A percentile compares a stretch with the other conserved stretches of the same genome.
Conservation (phyloP, 2,888 invertebrate genomes). For the Chalcosyrphus nemorum region DNA sequence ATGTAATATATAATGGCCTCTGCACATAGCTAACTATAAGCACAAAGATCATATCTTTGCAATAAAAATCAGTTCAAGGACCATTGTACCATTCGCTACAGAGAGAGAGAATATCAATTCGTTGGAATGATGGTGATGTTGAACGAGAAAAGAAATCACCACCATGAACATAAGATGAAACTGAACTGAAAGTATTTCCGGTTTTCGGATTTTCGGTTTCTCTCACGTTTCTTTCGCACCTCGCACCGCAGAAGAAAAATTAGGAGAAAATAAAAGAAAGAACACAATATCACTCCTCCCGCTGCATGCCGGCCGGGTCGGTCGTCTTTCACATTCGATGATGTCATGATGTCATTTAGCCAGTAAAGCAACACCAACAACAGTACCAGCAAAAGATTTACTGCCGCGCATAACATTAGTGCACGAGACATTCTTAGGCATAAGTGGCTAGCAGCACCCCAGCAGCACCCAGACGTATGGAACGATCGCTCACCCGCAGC, state of each 20-base stretch:
- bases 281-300: neutral
- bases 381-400: slow-evolving; percentile 46
- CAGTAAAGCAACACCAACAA: slow-evolving; percentile 4
- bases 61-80: slow-evolving; percentile 56
- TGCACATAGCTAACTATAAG: neutral
- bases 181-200: slow-evolving; percentile 69
- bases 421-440: slow-evolving; percentile 27
- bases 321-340: slow-evolving; percentile 50
- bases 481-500: slow-evolving; percentile 64
- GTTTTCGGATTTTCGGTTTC: slow-evolving; percentile 55
- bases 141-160: slow-evolving; percentile 33
- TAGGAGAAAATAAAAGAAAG: slow-evolving; percentile 29
- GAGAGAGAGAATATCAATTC: slow-evolving; percentile 22
- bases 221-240: slow-evolving; percentile 56
- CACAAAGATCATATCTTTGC: slow-evolving; percentile 5
- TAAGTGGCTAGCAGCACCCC: slow-evolving; percentile 10
- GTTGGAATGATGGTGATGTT: neutral
- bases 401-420: slow-evolving; percentile 23
- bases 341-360: slow-evolving; percentile 55
- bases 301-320: too few relatives aligned
- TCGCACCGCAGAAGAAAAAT: slow-evolving; percentile 35
- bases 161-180: slow-evolving; percentile 5
- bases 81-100: slow-evolving; percentile 24
- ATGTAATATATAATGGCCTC: neutral
- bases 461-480: slow-evolving; percentile 7